Conservation (phyloP, 2,113 vertebrate species). For the Forbesichthys papilliferus region DNA sequence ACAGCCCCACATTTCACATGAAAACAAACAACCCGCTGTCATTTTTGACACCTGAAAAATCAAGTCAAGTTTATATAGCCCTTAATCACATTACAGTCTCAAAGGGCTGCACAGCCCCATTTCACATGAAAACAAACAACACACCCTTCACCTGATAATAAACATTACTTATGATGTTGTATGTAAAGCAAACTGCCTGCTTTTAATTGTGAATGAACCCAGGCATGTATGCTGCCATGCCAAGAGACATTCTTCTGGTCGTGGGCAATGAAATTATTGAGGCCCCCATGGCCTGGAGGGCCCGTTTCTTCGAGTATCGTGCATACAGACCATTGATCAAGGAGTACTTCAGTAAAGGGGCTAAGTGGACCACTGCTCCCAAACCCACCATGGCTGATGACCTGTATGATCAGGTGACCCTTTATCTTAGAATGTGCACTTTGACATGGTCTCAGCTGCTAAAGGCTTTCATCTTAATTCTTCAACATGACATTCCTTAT, state of each 20-base stretch:
- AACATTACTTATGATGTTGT: background rate
- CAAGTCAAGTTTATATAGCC: no score
- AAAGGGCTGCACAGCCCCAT: no score
- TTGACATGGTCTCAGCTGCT: background rate
- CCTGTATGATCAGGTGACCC: conserved; percentile 90
- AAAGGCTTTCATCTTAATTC: background rate
- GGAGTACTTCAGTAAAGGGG: conserved; percentile 92
- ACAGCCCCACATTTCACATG: no score
- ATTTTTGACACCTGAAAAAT: no score
- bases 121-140: no score
- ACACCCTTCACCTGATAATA: background rate
- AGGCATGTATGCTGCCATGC: conserved; percentile 99
- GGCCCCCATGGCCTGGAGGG: conserved; percentile 97
- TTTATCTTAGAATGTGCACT: background rate
- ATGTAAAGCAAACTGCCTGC: background rate
- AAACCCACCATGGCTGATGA: conserved; percentile 95
- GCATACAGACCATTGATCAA: conserved; percentile 94
- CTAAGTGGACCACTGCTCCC: conserved; percentile 97
- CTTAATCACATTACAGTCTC: no score
- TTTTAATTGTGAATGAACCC: conserved; percentile 14
- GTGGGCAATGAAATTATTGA: conserved; percentile 98
- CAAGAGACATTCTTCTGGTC: conserved; percentile 94
- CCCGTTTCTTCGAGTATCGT: conserved; percentile 97
- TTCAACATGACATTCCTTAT: background rate
- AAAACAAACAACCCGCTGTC: no score